Percentiles rank a stretch among this genome's conserved stretches.
phyloP scores from a whole-genome alignment of 2,888 invertebrate species.

The Heteromyza rotundicornis region DNA sequence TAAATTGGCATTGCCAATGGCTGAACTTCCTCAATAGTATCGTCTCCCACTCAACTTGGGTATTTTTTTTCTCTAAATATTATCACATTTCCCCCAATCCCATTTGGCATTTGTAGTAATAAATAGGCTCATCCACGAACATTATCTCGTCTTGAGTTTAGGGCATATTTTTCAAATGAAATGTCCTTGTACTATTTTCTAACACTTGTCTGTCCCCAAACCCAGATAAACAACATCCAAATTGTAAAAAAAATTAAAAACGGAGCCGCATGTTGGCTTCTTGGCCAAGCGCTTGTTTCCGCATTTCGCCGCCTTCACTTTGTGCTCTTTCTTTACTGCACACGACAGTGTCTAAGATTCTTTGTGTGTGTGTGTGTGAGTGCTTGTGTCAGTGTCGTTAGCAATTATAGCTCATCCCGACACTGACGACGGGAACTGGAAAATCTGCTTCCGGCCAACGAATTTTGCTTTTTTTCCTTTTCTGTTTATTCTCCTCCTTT shows the following conservation, averaged over 20 bases:
- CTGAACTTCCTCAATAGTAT: neutral
- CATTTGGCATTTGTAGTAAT: neutral
- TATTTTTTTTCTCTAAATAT: neutral
- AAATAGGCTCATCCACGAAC: neutral
- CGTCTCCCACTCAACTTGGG: neutral
- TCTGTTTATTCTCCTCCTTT: neutral
- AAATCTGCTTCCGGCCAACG: conserved; percentile 40
- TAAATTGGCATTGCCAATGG: neutral
- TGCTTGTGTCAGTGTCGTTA: neutral
- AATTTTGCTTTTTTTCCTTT: conserved; percentile 11
- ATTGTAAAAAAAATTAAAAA: conserved; percentile 1
- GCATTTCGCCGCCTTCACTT: neutral
- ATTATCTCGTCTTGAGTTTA: neutral
- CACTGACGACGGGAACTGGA: conserved; percentile 32
- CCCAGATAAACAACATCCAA: too few species aligned
- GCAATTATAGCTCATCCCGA: conserved; percentile 1
- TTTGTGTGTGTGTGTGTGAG: neutral
- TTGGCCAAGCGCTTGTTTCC: neutral
- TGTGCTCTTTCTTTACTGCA: neutral
- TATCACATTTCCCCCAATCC: neutral
- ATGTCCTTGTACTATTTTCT: neutral
- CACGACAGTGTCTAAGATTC: neutral
- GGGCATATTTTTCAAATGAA: neutral
- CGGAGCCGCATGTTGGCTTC: neutral
- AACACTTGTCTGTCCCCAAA: too few species aligned